Conservation (phyloP, 1,140 invertebrate genomes). For the Magallana angulata region DNA sequence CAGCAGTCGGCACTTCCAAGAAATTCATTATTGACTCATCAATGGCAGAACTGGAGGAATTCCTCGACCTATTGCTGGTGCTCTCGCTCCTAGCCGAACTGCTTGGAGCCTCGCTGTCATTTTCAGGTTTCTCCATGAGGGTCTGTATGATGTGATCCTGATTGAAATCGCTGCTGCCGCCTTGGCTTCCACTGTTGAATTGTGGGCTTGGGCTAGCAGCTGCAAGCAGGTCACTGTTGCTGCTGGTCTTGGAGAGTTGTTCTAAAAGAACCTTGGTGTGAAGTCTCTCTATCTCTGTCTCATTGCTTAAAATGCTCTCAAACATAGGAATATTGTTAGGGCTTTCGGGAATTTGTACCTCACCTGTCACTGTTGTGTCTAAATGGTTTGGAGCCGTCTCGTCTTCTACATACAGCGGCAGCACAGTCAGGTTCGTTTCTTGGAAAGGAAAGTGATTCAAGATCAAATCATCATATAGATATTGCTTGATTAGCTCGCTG, state of each 20-base stretch:
- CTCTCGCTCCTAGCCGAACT: neutral
- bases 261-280: neutral
- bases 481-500: neutral
- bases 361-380: neutral
- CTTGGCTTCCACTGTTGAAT: neutral
- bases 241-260: neutral
- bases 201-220: neutral
- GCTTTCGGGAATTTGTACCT: neutral
- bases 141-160: constrained; percentile 10
- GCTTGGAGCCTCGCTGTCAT: neutral
- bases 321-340: neutral
- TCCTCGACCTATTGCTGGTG: neutral
- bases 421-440: neutral
- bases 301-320: neutral
- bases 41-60: neutral
- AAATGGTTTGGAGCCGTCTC: neutral
- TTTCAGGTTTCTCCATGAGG: neutral
- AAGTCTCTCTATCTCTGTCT: neutral
- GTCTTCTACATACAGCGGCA: neutral
- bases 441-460: neutral
- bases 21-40: neutral
- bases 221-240: neutral
- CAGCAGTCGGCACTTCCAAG: neutral
- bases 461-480: neutral
- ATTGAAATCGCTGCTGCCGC: neutral